A percentile compares a stretch with the other conserved stretches of the same genome.
Conservation (phyloP, 2,113 vertebrate species). For the Lophochroa leadbeateri region DNA sequence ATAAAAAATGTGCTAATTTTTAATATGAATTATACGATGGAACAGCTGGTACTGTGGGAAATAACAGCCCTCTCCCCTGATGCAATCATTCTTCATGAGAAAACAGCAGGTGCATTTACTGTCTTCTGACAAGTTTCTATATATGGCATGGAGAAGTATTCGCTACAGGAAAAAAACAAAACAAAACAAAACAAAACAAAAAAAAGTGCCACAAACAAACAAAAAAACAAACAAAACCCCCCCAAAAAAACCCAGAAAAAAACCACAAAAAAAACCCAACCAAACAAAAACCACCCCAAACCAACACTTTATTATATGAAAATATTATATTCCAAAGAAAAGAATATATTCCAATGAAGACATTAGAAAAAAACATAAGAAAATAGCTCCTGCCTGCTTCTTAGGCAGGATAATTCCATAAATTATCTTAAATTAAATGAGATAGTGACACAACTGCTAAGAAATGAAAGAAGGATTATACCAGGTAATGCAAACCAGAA, state of each 20-base stretch:
- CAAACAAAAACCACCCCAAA: background rate
- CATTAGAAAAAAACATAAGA: background rate
- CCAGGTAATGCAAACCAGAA: background rate
- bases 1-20: background rate
- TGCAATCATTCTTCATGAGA: background rate
- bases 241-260: background rate
- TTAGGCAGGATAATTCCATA: background rate
- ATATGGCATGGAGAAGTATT: background rate
- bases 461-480: background rate
- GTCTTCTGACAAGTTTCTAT: background rate
- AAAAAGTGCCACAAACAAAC: background rate
- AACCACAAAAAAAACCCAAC: background rate
- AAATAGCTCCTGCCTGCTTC: background rate
- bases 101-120: background rate
- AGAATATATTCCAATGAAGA: background rate
- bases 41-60: background rate
- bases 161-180: background rate
- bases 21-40: background rate
- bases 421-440: background rate
- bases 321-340: background rate
- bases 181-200: too few relatives aligned
- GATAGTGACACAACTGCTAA: background rate
- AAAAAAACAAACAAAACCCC: background rate
- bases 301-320: background rate
- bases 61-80: background rate